A percentile compares a stretch with the other conserved stretches of the same genome.
Conservation (phyloP, 2,888 invertebrate genomes). For the Encarsia formosa region DNA sequence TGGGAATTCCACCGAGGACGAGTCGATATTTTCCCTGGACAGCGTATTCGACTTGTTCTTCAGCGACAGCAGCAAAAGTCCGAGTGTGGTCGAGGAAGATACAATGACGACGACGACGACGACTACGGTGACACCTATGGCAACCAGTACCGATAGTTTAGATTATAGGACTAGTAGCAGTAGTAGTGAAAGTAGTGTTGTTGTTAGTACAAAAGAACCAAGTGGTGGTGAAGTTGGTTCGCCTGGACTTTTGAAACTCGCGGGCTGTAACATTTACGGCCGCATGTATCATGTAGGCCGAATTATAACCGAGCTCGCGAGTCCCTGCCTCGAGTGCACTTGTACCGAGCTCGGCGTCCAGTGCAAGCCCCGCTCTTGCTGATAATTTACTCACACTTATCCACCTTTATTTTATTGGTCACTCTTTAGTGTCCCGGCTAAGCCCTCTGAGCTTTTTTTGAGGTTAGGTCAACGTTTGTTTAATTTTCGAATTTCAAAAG, state of each 20-base stretch:
- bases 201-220: slow-evolving; percentile 28
- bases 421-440: no score
- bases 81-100: background rate
- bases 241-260: slow-evolving; percentile 67
- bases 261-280: slow-evolving; percentile 87
- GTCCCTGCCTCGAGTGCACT: slow-evolving; percentile 77
- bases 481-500: no score
- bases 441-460: no score
- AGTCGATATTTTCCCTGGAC: slow-evolving; percentile 56
- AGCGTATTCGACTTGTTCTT: slow-evolving; percentile 55
- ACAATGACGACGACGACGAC: slow-evolving; percentile 15
- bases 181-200: background rate
- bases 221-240: slow-evolving; percentile 33
- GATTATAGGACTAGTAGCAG: background rate
- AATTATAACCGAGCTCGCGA: slow-evolving; percentile 77
- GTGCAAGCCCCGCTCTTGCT: no score
- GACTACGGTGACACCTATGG: slow-evolving; percentile 18
- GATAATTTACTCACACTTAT: no score
- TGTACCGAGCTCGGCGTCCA: slow-evolving; percentile 85
- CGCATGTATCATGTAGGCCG: slow-evolving; percentile 80
- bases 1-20: background rate
- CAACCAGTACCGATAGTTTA: slow-evolving; percentile 5
- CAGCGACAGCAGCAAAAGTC: slow-evolving; percentile 3
- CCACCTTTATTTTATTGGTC: no score
- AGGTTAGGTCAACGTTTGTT: no score